phyloP scores from a whole-genome alignment of 2,888 invertebrate species.

The Eumerus sabulonum region DNA sequence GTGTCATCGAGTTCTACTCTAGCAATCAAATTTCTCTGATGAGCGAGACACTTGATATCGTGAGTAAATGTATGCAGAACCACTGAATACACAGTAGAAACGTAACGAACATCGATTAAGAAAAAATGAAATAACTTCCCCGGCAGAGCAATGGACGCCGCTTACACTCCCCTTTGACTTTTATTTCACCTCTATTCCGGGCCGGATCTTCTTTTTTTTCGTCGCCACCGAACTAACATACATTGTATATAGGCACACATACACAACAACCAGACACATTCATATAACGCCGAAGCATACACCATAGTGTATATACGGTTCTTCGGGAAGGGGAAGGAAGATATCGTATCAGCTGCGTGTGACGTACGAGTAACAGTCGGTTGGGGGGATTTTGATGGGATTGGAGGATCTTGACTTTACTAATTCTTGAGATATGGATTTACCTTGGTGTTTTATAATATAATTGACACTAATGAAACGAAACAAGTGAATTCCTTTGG shows the following conservation, averaged over 20 bases:
- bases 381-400: no score
- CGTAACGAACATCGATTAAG: no score
- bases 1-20: slow-evolving; percentile 29
- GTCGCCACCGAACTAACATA: slow-evolving; percentile 10
- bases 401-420: background rate
- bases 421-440: slow-evolving; percentile 1
- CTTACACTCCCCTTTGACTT: slow-evolving; percentile 55
- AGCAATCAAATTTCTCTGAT: background rate
- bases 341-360: no score
- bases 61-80: no score
- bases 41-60: no score
- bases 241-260: slow-evolving; percentile 5
- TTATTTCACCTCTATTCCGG: slow-evolving; percentile 67
- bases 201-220: slow-evolving; percentile 38
- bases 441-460: slow-evolving; percentile 51
- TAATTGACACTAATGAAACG: slow-evolving; percentile 27
- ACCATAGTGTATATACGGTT: background rate
- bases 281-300: background rate
- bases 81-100: no score
- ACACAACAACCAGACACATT: background rate
- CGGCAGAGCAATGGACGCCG: no score
- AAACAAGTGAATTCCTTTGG: background rate
- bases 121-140: no score
- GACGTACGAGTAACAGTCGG: no score
- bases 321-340: no score